Base-by-base conservation (phyloP, 2,113 vertebrate genomes). In the Spilogale gracilis region DNA sequence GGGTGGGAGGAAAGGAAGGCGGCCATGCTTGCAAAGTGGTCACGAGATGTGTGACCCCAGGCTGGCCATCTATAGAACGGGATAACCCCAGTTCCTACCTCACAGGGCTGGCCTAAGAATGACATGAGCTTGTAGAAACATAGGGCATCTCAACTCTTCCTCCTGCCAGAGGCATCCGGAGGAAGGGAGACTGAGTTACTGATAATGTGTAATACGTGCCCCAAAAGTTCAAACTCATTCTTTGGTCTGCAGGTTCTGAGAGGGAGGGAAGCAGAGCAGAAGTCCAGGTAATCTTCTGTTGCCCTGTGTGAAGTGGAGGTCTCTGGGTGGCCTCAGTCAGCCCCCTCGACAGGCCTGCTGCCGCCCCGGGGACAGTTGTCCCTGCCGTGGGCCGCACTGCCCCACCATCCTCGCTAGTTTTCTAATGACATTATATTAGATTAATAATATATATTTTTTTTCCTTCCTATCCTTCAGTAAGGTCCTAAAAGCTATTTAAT, bases 1-100 rank as follows among this genome's bases (percentile, higher is more conserved):
- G 11, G 13, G 23, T 0, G 38, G 32, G 38, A 65, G 11, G 54
- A 21, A 82, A 67, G 21, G 23, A 13, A 5, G 1, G 1, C 10
- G 65, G 79, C 32, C 0, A 0, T 9, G 45, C 32, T 1, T 14
- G 50, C 54, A 3, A 43, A 18, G 23, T 1, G 4, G 8, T 5
- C 56, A n/a, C 83, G 38, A 12, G 13, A 0, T 45, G 11, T 52
- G 30, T 10, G 43, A 50, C 4, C 81, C 60, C 11, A 9, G 16
- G 20, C 76, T 74, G 74, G 56, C 54, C 50, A 17, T 38, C 60
- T 63, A n/a, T 79, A 21, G 73, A 83, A 88, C 10, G 11, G 21
- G 27, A 11, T 30, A 80, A 45, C 69, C 54, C 3, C 30, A 14
- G 5, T 14, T 45, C 60, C 71, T 54, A 17, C 18, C 8, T 56